A percentile compares a stretch with the other conserved stretches of the same genome.
phyloP scores from a whole-genome alignment of 53 echinoderm and acorn worm species.

The Apostichopus leukothele region DNA sequence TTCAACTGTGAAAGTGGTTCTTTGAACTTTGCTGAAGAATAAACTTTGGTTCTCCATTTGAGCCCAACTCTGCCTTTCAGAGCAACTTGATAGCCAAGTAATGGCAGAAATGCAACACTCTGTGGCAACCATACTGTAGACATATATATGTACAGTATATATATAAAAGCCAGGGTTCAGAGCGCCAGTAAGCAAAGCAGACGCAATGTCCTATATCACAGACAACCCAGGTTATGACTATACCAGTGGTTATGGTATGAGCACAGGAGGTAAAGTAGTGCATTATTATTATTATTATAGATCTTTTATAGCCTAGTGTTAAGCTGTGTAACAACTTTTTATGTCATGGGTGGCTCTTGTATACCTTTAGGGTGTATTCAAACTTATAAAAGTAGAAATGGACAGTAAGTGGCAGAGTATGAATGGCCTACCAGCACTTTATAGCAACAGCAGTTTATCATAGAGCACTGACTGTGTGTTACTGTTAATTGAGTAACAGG shows the following conservation, averaged over 20 bases:
- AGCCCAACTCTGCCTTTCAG: background rate
- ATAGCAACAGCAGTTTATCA: background rate
- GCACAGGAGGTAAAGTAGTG: constrained; percentile 9
- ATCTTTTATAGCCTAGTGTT: constrained; percentile 3
- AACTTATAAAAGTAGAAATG: background rate
- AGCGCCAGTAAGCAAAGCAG: constrained; percentile 3
- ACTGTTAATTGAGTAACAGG: no score
- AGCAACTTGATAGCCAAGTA: constrained; percentile 42
- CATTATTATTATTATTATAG: background rate
- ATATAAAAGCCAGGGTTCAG: constrained; percentile 3
- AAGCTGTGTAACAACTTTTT: background rate
- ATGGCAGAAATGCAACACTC: constrained; percentile 30
- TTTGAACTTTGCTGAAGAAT: constrained; percentile 16
- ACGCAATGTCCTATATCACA: constrained; percentile 27
- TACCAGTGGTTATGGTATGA: constrained; percentile 24
- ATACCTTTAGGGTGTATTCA: background rate
- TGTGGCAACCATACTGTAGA: background rate
- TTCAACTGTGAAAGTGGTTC: constrained; percentile 45
- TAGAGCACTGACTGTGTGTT: no score
- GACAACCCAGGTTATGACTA: constrained; percentile 19
- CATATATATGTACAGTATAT: background rate
- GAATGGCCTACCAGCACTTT: background rate
- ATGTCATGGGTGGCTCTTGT: background rate
- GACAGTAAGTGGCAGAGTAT: background rate
- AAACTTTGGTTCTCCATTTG: constrained; percentile 1